Percentiles rank a stretch among this genome's conserved stretches.
Evolutionary conservation across 2,888 invertebrate species (phyloP).

Genomic region (Buathra laborator): DNA sequence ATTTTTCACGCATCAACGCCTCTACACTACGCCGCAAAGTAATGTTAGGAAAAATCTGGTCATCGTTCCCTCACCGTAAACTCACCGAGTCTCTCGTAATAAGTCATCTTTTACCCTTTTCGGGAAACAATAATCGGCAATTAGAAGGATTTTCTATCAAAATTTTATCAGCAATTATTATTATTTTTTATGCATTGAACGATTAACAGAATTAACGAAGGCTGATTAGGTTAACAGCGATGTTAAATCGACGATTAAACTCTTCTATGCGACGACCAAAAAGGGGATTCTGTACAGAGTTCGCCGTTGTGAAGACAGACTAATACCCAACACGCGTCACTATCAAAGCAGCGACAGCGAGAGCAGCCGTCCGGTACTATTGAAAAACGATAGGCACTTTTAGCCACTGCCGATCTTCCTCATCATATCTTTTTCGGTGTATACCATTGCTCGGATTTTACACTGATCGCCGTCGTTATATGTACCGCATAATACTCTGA

Average conservation of each 20-base stretch:
- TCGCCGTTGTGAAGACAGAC: slow-evolving; percentile 12
- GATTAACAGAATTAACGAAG: background rate
- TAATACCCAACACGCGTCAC: slow-evolving; percentile 32
- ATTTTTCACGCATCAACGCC: slow-evolving; percentile 81
- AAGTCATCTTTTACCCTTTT: slow-evolving; percentile 10
- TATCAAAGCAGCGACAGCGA: background rate
- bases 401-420: slow-evolving; percentile 2
- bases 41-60: slow-evolving; percentile 50
- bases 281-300: background rate
- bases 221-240: background rate
- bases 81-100: background rate
- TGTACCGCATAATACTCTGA: slow-evolving; percentile 15
- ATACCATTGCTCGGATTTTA: slow-evolving; percentile 10
- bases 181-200: background rate
- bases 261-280: background rate
- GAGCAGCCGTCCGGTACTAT: slow-evolving; percentile 5
- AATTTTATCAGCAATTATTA: background rate
- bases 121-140: background rate
- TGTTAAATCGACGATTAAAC: background rate
- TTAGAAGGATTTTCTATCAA: background rate
- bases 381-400: slow-evolving; percentile 30
- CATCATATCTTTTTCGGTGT: slow-evolving; percentile 4
- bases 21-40: slow-evolving; percentile 64
- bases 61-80: background rate
- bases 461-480: slow-evolving; percentile 19